Base-by-base conservation (phyloP, 2,113 vertebrate species). In the Channa maculata region DNA sequence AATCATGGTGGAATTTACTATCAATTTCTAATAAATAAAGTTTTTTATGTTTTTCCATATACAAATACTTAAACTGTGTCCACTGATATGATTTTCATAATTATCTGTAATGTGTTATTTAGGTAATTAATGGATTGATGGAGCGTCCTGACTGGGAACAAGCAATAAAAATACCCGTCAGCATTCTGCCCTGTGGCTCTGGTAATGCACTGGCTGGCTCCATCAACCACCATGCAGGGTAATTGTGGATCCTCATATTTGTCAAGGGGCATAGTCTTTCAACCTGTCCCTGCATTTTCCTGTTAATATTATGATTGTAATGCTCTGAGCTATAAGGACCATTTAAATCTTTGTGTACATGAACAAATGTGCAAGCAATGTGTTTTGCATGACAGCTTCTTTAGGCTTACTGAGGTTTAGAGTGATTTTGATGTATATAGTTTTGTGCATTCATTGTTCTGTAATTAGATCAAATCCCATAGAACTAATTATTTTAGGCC, bases 121-220 rank as follows among this genome's bases (percentile, higher is more conserved):
- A 98, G 97, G 96, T 98, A 41, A 92, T 97, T 61, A 98, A 98
- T 13, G 97, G 97, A 14, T 90, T 98, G 58, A 94, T 98, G 88
- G 95, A 95, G 52, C 94, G 96, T 44, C 87, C 95, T 0, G 96
- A 98, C 76, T 98, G 97, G 97, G 92, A 96, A 87, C 91, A 95
- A 86, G 96, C 97, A n/a, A 95, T 97, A 91, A 95, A 95, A 89
- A 96, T 75, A 41, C 97, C 97, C 0, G 88, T 98, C 13, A 96
- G 97, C 45, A 92, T 97, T 86, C 89, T 98, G 55, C 97, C 96
- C 15, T 97, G 96, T 24, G 97, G 97, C 46, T 98, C 97, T 0
- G 97, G 97, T 65, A 98, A 98, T 14, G 97, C 96, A 0, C 85
- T 98, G 72, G 96, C 97, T 24, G 97, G 95, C 50, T 95, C 96